These are phyloP conservation scores for Entomyzon cyanotis DNA, from an alignment of 2,113 vertebrate species.

Conservation along the genomic window DNA sequence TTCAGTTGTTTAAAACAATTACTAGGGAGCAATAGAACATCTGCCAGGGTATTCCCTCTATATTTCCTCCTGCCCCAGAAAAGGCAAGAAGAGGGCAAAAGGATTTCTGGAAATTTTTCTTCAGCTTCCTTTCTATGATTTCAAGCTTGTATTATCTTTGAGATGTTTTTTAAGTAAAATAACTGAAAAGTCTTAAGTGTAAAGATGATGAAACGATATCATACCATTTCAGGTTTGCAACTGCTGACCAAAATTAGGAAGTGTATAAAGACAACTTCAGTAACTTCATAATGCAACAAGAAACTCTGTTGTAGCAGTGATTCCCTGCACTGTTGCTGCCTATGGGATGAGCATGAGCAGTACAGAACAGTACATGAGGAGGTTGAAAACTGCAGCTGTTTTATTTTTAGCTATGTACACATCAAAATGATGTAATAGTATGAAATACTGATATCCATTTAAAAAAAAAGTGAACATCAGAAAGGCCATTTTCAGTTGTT, in stretches of 20 bases:
- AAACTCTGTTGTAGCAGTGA: rapidly evolving
- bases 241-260: not conserved
- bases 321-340: not conserved
- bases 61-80: not conserved
- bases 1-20: not conserved
- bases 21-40: not conserved
- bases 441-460: not conserved
- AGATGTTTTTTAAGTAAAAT: not conserved
- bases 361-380: not conserved
- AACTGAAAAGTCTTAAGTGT: not conserved
- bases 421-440: not conserved
- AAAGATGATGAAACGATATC: not conserved
- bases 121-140: not conserved
- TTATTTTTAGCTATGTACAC: not conserved
- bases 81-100: not conserved
- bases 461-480: not conserved
- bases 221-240: not conserved
- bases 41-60: not conserved
- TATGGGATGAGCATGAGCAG: not conserved
- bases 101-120: not conserved
- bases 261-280: not conserved
- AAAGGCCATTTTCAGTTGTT: not conserved
- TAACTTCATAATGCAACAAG: conserved; percentile 6
- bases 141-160: not conserved
- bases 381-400: not conserved